These are phyloP conservation scores for Drosophila setifemur DNA, from an alignment of 1,140 invertebrate species.

Conservation along the genomic window DNA sequence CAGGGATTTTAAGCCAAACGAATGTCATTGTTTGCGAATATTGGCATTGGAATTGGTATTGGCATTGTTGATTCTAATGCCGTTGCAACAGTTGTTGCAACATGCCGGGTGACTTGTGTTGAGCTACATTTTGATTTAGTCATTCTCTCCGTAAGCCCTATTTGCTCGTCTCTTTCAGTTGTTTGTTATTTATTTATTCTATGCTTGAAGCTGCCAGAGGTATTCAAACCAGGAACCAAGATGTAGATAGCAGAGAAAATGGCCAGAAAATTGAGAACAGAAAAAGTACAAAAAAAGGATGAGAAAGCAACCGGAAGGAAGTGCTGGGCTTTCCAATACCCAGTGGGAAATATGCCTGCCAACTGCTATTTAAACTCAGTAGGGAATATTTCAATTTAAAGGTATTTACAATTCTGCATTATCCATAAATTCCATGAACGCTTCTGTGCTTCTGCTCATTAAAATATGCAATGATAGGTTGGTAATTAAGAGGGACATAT, in stretches of 20 bases:
- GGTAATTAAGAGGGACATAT: background rate
- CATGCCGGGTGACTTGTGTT: slow-evolving; percentile 9
- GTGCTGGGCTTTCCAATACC: background rate
- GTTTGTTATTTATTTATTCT: slow-evolving; percentile 5
- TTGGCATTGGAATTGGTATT: slow-evolving; percentile 3
- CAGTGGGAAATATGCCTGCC: background rate
- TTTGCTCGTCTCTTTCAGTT: background rate
- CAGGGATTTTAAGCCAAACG: slow-evolving; percentile 47
- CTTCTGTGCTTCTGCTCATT: too few relatives aligned
- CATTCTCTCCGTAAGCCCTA: slow-evolving; percentile 3
- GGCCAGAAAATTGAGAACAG: background rate
- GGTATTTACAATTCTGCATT: too few relatives aligned
- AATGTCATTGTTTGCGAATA: slow-evolving; percentile 55
- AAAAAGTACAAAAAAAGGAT: background rate
- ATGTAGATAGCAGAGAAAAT: background rate
- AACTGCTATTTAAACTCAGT: too few relatives aligned
- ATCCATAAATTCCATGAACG: too few relatives aligned
- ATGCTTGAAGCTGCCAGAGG: background rate
- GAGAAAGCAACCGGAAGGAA: background rate
- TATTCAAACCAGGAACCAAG: slow-evolving; percentile 8
- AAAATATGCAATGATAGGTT: background rate
- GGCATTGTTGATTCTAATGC: slow-evolving; percentile 14
- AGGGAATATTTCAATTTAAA: too few relatives aligned
- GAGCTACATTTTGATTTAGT: slow-evolving; percentile 25
- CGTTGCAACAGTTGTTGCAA: slow-evolving; percentile 18